A percentile compares a stretch with the other conserved stretches of the same genome.
Conservation (phyloP, 2,113 vertebrate genomes). For the Rafetus swinhoei region DNA sequence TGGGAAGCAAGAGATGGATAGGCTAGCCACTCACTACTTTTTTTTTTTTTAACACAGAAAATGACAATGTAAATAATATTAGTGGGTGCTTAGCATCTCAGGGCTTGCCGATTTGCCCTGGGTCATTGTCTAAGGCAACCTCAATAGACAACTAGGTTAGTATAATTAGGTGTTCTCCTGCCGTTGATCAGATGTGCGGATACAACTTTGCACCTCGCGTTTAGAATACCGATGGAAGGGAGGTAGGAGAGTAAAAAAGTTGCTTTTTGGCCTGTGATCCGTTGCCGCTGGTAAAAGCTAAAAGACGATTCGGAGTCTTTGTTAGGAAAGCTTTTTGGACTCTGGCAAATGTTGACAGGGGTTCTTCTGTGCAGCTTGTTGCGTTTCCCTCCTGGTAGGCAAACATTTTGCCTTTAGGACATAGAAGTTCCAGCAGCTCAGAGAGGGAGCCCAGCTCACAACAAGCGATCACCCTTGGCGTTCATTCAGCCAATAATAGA, state of each 20-base stretch:
- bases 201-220: not conserved
- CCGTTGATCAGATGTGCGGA: not conserved
- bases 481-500: not conserved
- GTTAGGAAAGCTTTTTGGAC: rapidly evolving
- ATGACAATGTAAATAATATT: not conserved
- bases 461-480: not conserved
- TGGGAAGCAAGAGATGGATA: not conserved
- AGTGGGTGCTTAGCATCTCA: not conserved
- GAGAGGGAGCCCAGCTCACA: too few relatives aligned
- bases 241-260: rapidly evolving
- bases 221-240: not conserved
- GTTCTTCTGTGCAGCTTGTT: not conserved
- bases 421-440: not conserved
- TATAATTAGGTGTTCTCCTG: not conserved
- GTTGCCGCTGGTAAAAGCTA: rapidly evolving
- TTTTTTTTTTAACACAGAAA: not conserved
- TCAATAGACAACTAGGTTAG: not conserved
- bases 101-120: too few relatives aligned
- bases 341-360: rapidly evolving
- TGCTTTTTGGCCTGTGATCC: not conserved
- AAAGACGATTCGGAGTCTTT: not conserved
- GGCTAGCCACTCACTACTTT: not conserved
- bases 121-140: not conserved
- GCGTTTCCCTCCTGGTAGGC: not conserved
- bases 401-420: not conserved